These are phyloP conservation scores for Opisthocomus hoazin DNA, from an alignment of 2,113 vertebrate species.

Conservation along the genomic window DNA sequence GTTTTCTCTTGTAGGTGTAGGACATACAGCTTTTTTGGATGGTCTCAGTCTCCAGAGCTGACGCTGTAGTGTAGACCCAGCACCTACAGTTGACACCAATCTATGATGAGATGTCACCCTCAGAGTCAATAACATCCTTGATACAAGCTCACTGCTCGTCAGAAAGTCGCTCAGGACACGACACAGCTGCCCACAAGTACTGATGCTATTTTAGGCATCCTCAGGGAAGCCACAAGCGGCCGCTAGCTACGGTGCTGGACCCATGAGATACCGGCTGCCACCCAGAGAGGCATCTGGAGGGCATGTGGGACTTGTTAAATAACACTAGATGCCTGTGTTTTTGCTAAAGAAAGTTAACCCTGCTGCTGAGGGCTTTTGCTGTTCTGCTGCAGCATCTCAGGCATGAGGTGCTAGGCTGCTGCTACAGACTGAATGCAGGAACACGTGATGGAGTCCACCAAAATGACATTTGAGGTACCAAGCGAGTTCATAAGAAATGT, in stretches of 20 bases:
- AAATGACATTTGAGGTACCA: background rate
- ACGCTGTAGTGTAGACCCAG: background rate
- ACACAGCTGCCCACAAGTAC: background rate
- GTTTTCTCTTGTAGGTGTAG: background rate
- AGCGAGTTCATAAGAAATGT: background rate
- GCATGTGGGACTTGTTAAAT: background rate
- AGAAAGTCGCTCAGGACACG: background rate
- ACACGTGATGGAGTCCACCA: background rate
- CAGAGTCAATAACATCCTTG: background rate
- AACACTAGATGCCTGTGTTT: background rate
- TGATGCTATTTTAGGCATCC: background rate
- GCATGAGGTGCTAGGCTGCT: background rate
- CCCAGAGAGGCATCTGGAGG: background rate
- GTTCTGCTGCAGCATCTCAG: background rate
- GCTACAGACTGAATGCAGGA: background rate
- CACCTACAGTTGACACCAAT: accelerated
- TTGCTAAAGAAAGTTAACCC: background rate
- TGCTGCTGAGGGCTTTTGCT: background rate
- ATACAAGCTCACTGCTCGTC: background rate
- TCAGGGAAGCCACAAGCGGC: background rate
- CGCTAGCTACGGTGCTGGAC: background rate
- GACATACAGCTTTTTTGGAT: background rate
- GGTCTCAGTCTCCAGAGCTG: background rate
- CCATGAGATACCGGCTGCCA: background rate
- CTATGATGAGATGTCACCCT: background rate